Base-by-base conservation (phyloP, 1,140 invertebrate genomes). In the Antheraea pernyi region DNA sequence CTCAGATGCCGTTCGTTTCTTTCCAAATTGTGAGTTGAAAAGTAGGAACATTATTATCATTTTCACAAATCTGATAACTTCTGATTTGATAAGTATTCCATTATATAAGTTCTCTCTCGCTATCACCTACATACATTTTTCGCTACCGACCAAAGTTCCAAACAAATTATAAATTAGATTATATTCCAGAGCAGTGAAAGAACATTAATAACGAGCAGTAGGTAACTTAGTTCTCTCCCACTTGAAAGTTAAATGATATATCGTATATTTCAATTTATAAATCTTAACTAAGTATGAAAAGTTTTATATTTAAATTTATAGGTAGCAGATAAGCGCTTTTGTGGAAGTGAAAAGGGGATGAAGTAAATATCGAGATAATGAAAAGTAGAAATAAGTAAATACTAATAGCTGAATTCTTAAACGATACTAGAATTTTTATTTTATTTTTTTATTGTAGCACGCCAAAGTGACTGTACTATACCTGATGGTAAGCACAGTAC, bases 241-340 rank as follows among this genome's bases (percentile, higher is more conserved):
- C 16, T 53, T 53, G 16, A 30, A 53, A 53, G 46, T 53, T 53
- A 53, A 53, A 53, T 53, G 6, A 53, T 53, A 53, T 53, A 53
- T 53, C 0, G 46, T n/a, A 53, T 53, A 53, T 63, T 61, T 36
- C 30, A n/a, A 63, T 36, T 63, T 63, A 63, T 37, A 63, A 63
- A 63, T 63, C 61, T 63, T 63, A 36, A 30, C 30, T 63, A 37
- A 63, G 30, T 63, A 37, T 63, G 30, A 16, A 37, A 63, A 13
- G 61, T 63, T 63, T 63, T 63, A 63, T 63, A 63, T 68, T 61
- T 60, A 75, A 71, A 75, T 53, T 53, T 53, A 75, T 75, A 68
- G 59, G 64, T 70, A 69, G 63, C 67, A 71, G 69, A 75, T 75
- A 71, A 75, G 73, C 70, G 68, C 36, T 53, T 65, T 60, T 69